Evolutionary conservation across 1,140 invertebrate species (phyloP), one percentile per base, ranked within the genome.

Genomic region (Octopus bimaculoides): DNA sequence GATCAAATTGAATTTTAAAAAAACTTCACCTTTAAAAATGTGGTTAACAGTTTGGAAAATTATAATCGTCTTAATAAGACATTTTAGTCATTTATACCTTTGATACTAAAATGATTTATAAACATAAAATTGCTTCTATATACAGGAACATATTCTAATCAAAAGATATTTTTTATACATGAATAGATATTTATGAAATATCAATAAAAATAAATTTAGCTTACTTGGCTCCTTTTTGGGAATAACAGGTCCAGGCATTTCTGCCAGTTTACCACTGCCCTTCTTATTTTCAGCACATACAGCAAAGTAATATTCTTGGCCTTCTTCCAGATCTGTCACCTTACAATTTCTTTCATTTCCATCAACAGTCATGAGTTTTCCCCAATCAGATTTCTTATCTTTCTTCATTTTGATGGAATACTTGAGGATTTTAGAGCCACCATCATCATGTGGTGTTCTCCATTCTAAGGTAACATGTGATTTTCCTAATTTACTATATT

Each of bases 201-300:
- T n/a, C 26, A 71, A 71, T 69, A n/a, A n/a, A 69, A 69, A 69
- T 69, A 69, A 69, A 69, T 69, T 6, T 71, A 41, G 14, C 91
- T 89, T 90, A 98, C 96, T 96, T 90, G 96, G 98, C 52, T 75
- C 74, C 52, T 41, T 75, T 75, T 75, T 75, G 14, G 52, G 74
- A 75, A 75, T 5, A 9, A 75, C 74, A 52, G 26, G 26, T 53
- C 52, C 74, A 20, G 5, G 97, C 17, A 94, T 95, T 87, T 99
- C 96, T 55, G 96, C 97, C 9, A 96, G 96, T 89, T 98, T 93
- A 73, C 97, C 97, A 88, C 97, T 95, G 2, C 97, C 97, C 52
- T 96, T 97, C 75, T 96, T 96, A 90, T 99, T 99, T 90, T 99
- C 98, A 54, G 98, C 98, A 75, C 95, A 93, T 0, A 99, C 93